phyloP scores from a whole-genome alignment of 2,113 vertebrate genomes.

The Typhlomys cinereus region DNA sequence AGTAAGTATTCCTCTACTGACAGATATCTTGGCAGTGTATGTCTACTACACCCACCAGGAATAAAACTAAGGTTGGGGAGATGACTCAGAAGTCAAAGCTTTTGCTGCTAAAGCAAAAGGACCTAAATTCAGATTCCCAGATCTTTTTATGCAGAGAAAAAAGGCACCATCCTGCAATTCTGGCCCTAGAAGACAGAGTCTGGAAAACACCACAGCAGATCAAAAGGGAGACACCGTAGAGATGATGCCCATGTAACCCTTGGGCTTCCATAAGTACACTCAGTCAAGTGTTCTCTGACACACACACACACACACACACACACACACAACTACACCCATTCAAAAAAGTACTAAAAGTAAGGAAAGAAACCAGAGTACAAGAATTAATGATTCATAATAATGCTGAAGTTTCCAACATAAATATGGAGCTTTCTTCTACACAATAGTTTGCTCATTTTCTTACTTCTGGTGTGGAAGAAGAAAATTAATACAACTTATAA shows the following conservation, averaged over 20 bases:
- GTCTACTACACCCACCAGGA: not conserved
- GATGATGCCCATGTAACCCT: too few species aligned
- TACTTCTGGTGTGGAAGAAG: slow-evolving; percentile 61
- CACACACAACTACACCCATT: too few species aligned
- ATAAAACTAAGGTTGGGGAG: not conserved
- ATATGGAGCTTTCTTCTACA: slow-evolving; percentile 43
- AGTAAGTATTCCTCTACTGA: not conserved
- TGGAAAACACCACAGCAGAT: too few species aligned
- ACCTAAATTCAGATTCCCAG: not conserved
- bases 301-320: too few species aligned
- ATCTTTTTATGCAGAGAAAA: too few species aligned
- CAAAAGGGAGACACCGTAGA: too few species aligned
- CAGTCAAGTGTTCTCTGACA: too few species aligned
- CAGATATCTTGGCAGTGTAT: not conserved
- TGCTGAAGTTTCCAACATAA: slow-evolving; percentile 32
- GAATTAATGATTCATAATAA: not conserved
- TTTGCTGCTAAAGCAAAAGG: not conserved
- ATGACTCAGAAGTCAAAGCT: not conserved
- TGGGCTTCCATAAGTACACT: too few species aligned
- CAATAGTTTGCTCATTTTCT: slow-evolving; percentile 57
- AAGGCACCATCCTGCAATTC: not conserved
- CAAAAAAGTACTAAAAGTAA: not conserved
- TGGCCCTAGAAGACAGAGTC: not conserved
- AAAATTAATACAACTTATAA: slow-evolving; percentile 76
- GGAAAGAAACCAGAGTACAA: not conserved